Evolutionary conservation across 2,797 vertebrate species (phyloP), one percentile per base, ranked within the genome.

Genomic region (Merluccius polli): DNA sequence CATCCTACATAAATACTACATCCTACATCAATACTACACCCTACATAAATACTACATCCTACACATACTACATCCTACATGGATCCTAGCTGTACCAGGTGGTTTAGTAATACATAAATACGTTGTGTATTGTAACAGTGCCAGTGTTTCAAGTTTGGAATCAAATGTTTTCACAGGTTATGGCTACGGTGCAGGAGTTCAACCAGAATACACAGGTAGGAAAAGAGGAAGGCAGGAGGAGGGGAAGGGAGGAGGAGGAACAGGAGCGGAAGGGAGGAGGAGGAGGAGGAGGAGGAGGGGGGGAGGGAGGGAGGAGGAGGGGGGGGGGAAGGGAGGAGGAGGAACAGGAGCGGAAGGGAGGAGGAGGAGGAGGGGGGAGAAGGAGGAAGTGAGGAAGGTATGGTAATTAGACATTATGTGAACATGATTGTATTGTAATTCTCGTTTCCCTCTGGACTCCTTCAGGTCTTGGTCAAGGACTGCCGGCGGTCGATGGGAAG

Each of bases 161-260:
- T 65, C 27, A 65, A 27, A 27, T 65, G 59, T 73, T 71, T 75
- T 48, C 79, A 24, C 76, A 90, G 59, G 59, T 29, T 27, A 65
- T 27, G 59, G n/a, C 59, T 65, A 65, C 10, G 59, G n/a, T 8
- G 1, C n/a, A 12, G 59, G 59, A 27, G 59, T 27, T 0, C n/a
- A 27, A 65, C 59, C 59, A 65, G n/a, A 65, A 27, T 65, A 65
- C 10, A 24, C 59, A 65, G 59, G 59, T 65, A 13, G 13, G 59
- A 24, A 11, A 24, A 27, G n/a, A 27, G 9, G 48, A 59, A 21
- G 33, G 33, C 3, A 11, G 36, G 36, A 38, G 36, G 36, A 38
- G 36, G 36, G 10, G 36, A 11, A 7, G 36, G 10, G 36, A 38
- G 36, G 36, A 7, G 10, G 36, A 12, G 36, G 36, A 38, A 8